Evolutionary conservation across 1,140 invertebrate species (phyloP), one percentile per base, ranked within the genome.

Genomic region (Gryon sp.): DNA sequence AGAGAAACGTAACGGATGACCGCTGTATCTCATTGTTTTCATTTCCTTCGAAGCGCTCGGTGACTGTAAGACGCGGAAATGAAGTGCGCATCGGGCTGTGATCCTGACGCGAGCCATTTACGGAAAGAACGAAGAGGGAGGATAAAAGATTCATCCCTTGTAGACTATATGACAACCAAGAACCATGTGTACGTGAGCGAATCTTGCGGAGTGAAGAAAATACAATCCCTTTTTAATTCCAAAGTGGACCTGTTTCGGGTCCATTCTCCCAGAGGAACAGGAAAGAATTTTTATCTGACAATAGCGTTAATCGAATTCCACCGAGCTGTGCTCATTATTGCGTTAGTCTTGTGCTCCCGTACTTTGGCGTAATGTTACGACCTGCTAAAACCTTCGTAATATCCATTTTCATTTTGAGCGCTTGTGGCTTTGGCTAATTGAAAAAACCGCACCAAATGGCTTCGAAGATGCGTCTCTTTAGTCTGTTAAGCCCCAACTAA

Each of bases 11-110:
- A 87, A 87, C 84, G 83, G 84, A 87, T 87, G 85, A 87, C 85
- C 84, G 85, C 84, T 87, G 85, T 87, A 87, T 87, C 85, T 86
- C 84, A 87, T 87, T 87, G 84, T 87, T 87, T 87, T 87, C 85
- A 87, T 87, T 87, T 87, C 85, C 85, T 86, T 85, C 82, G 83
- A 45, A 79, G 53, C 63, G 79, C 76, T 83, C 74, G 80, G 76
- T 74, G 77, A 66, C 83, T 84, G 84, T 86, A 86, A 86, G 85
- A 86, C 80, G 78, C 82, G 81, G 82, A 84, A 84, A 82, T 82
- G 82, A 84, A 83, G 80, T 81, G 78, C 73, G 74, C 73, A 55
- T n/a, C n/a, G 65, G 66, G 55, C 50, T 66, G 76, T 79, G 70
- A 78, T 76, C 74, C 50, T 50, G 66, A 19, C 46, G 18, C 7